Evolutionary conservation across 1,140 invertebrate species (phyloP).

Genomic region (Drosophila quadrilineata): DNA sequence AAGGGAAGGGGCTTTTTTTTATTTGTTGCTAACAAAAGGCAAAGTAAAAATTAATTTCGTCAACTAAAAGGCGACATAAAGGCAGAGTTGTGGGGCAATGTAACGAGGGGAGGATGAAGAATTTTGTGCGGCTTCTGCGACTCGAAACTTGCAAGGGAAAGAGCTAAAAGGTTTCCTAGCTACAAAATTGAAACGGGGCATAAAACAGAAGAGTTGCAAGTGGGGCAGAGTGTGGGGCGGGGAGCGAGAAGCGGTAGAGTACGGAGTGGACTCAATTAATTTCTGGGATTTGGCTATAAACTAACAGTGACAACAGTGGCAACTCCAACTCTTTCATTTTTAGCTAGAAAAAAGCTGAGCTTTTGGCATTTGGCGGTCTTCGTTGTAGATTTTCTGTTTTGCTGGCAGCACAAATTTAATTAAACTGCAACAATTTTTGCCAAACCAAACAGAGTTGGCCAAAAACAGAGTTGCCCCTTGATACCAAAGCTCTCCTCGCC

Average conservation of each 20-base stretch:
- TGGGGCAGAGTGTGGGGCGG: neutral
- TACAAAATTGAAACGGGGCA: neutral
- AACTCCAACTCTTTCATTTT: conserved; percentile 20
- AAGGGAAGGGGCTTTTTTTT: too few relatives aligned
- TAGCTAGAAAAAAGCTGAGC: conserved; percentile 22
- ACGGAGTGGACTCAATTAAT: conserved; percentile 76
- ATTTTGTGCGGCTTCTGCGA: conserved; percentile 60
- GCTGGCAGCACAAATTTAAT: conserved; percentile 58
- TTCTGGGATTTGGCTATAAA: conserved; percentile 52
- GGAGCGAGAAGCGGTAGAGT: too few relatives aligned
- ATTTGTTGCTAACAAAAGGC: too few relatives aligned
- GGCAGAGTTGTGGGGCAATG: too few relatives aligned
- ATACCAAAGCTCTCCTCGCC: conserved; percentile 7
- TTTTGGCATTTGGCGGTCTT: conserved; percentile 61
- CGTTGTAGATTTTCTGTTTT: conserved; percentile 51
- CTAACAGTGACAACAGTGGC: conserved; percentile 32
- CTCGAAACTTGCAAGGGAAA: too few relatives aligned
- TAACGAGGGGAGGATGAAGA: conserved; percentile 7
- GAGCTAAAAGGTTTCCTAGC: too few relatives aligned
- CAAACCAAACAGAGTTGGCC: too few relatives aligned
- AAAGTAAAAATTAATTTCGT: conserved; percentile 54
- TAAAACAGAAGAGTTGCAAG: neutral
- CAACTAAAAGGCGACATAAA: conserved; percentile 36
- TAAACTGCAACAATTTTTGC: conserved; percentile 56
- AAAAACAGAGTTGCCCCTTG: neutral